Percentiles rank a stretch among this genome's conserved stretches.
These are phyloP conservation scores for Lycocerus yunnanus DNA, from an alignment of 2,888 invertebrate species.

Conservation along the genomic window DNA sequence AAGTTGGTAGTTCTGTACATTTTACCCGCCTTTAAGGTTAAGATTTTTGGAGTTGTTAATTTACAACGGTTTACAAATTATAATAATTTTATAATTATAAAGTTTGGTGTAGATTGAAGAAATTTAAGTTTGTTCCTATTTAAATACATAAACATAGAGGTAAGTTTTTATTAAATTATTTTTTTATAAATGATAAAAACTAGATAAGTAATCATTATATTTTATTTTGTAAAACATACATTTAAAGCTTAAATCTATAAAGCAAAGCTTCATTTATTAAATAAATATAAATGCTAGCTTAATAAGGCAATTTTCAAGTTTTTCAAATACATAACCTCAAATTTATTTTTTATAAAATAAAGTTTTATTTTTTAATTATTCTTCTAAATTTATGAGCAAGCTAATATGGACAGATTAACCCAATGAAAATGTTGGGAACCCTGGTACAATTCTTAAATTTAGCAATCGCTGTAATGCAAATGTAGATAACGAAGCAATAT, in stretches of 20 bases:
- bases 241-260: not conserved
- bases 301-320: not conserved
- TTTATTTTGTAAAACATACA: not conserved
- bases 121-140: not conserved
- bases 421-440: not conserved
- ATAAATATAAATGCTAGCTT: not conserved
- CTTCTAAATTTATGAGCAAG: not conserved
- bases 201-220: not conserved
- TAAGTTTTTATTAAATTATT: not conserved
- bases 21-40: not conserved
- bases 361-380: not conserved
- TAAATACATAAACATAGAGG: not conserved
- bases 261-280: not conserved
- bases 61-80: not conserved
- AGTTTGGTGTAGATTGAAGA: not conserved
- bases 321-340: slow-evolving; percentile 1
- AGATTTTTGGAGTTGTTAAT: not conserved
- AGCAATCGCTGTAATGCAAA: not conserved
- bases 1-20: not conserved
- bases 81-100: not conserved
- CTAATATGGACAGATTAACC: not conserved
- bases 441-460: not conserved
- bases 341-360: not conserved
- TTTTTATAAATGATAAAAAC: not conserved
- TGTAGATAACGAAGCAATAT: not conserved